Percentiles rank a stretch among this genome's conserved stretches.
phyloP scores from a whole-genome alignment of 1,140 invertebrate genomes.

The Zaprionus ghesquierei region DNA sequence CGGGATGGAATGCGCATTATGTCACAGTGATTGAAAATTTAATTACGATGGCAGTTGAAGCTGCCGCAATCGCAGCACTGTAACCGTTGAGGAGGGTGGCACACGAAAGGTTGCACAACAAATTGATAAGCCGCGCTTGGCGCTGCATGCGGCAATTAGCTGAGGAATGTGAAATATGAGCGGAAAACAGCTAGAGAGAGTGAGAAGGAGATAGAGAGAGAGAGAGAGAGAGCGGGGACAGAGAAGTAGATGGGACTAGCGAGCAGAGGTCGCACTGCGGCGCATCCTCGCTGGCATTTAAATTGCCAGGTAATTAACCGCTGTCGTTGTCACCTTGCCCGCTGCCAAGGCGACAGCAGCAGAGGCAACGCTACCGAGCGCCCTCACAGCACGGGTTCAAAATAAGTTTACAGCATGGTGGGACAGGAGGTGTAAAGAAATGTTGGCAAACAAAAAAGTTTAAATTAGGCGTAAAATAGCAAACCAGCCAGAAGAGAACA shows the following conservation, averaged over 20 bases:
- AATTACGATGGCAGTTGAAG: background rate
- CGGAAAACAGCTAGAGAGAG: background rate
- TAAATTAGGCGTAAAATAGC: constrained; percentile 51
- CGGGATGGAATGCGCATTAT: background rate
- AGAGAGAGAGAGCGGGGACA: background rate
- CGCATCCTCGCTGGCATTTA: constrained; percentile 32
- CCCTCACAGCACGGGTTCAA: background rate
- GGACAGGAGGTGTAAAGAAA: background rate
- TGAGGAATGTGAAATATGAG: constrained; percentile 2
- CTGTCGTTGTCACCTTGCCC: constrained; percentile 31
- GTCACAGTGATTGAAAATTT: background rate
- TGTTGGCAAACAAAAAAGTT: constrained; percentile 30
- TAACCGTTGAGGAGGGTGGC: background rate
- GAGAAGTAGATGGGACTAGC: background rate
- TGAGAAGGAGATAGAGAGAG: background rate
- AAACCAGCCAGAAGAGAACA: background rate
- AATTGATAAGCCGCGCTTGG: constrained; percentile 55
- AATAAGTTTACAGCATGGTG: background rate
- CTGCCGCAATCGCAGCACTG: background rate
- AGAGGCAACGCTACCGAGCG: background rate
- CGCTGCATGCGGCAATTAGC: constrained; percentile 51
- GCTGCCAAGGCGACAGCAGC: background rate
- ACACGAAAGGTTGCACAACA: constrained; percentile 29
- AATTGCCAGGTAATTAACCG: constrained; percentile 45
- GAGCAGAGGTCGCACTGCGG: background rate